These are phyloP conservation scores for Tapirus indicus DNA, from an alignment of 2,797 vertebrate species.

Conservation along the genomic window DNA sequence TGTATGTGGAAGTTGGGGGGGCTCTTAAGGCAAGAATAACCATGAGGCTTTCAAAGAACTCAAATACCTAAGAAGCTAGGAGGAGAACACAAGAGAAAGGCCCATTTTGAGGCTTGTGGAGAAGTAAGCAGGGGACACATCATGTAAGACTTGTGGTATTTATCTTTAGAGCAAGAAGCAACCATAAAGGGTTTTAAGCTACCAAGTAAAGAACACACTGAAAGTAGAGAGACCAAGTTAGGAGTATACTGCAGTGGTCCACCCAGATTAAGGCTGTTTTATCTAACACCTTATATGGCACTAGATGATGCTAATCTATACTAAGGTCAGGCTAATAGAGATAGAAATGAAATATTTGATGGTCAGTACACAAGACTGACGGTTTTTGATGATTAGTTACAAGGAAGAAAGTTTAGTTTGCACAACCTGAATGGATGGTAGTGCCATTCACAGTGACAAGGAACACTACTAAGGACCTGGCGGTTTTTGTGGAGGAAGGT, in stretches of 20 bases:
- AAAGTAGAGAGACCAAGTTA: background rate
- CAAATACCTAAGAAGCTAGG: background rate
- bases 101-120: background rate
- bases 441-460: background rate
- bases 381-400: slow-evolving; percentile 6
- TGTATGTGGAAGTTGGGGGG: background rate
- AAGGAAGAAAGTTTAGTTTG: background rate
- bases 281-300: background rate
- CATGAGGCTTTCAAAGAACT: background rate
- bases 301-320: background rate
- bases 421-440: background rate
- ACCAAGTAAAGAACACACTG: background rate
- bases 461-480: background rate
- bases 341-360: background rate
- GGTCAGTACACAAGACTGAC: background rate
- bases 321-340: background rate
- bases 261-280: background rate
- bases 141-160: background rate
- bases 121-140: background rate
- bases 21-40: background rate
- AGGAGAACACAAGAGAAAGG: background rate
- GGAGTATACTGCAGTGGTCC: background rate
- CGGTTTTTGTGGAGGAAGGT: background rate
- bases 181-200: background rate
- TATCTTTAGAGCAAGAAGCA: background rate